phyloP scores from a whole-genome alignment of 2,888 invertebrate genomes.

The Pandemis cinnamomeana region DNA sequence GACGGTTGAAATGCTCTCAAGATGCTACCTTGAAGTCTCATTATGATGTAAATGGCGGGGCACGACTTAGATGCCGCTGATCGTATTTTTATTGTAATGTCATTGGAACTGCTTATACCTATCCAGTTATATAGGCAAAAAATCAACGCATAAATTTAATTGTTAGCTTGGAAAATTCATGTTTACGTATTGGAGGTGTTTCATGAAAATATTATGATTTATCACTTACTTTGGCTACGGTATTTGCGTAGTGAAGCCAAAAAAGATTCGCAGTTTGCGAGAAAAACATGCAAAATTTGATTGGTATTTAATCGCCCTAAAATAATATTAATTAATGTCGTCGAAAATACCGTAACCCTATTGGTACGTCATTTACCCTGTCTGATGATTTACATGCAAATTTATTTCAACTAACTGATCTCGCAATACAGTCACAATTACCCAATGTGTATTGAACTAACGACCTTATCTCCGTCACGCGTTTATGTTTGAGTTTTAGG shows the following conservation, averaged over 20 bases:
- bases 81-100: background rate
- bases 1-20: background rate
- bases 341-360: constrained; percentile 1
- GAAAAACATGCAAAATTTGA: background rate
- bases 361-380: constrained; percentile 10
- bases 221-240: background rate
- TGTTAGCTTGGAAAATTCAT: background rate
- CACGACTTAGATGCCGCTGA: background rate
- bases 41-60: background rate
- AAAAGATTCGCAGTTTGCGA: constrained; percentile 1
- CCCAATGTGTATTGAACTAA: constrained; percentile 20
- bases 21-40: background rate
- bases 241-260: background rate
- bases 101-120: background rate
- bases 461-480: constrained; percentile 12
- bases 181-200: background rate
- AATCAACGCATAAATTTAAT: background rate
- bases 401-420: constrained; percentile 14
- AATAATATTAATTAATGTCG: constrained; percentile 30
- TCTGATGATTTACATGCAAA: constrained; percentile 13
- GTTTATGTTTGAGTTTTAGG: constrained; percentile 42
- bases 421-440: constrained; percentile 16
- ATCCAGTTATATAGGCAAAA: background rate
- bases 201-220: background rate
- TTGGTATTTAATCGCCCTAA: constrained; percentile 15